Conservation (phyloP, 2,888 invertebrate genomes). For the Eupithecia pulchellata region DNA sequence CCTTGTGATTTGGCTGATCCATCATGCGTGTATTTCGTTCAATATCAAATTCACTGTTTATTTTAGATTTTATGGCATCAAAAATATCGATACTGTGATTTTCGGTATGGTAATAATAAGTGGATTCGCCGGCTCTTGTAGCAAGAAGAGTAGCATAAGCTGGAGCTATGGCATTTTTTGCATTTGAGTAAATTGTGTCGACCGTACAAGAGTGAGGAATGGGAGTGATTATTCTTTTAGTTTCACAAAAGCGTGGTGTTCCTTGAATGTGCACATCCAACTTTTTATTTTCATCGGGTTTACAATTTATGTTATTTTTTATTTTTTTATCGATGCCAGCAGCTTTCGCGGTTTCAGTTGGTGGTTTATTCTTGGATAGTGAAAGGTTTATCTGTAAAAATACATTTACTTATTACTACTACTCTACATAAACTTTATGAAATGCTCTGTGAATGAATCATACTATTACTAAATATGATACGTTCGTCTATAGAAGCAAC, state of each 20-base stretch:
- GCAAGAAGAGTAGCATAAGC: slow-evolving; percentile 19
- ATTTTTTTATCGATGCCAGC: slow-evolving; percentile 4
- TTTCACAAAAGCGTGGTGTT: background rate
- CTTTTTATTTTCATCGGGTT: background rate
- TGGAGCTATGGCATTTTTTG: slow-evolving; percentile 7
- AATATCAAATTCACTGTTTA: slow-evolving; percentile 17
- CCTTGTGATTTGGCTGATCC: slow-evolving; percentile 26
- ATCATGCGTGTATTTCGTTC: slow-evolving; percentile 15
- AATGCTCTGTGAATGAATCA: background rate
- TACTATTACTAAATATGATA: background rate
- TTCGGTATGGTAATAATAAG: slow-evolving; percentile 13
- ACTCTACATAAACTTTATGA: background rate
- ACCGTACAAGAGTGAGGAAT: slow-evolving; percentile 12
- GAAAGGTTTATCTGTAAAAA: slow-evolving; percentile 24
- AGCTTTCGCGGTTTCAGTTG: slow-evolving; percentile 9
- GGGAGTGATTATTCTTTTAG: slow-evolving; percentile 6
- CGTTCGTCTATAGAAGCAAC: background rate
- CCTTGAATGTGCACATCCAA: background rate
- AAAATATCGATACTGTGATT: slow-evolving; percentile 10
- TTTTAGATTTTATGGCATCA: slow-evolving; percentile 28
- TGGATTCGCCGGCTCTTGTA: slow-evolving; percentile 5
- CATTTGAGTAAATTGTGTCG: slow-evolving; percentile 18
- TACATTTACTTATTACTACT: background rate
- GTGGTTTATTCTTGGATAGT: slow-evolving; percentile 10
- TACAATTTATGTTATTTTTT: background rate